phyloP scores from a whole-genome alignment of 2,888 invertebrate genomes.

The Chaitophorus viminalis region DNA sequence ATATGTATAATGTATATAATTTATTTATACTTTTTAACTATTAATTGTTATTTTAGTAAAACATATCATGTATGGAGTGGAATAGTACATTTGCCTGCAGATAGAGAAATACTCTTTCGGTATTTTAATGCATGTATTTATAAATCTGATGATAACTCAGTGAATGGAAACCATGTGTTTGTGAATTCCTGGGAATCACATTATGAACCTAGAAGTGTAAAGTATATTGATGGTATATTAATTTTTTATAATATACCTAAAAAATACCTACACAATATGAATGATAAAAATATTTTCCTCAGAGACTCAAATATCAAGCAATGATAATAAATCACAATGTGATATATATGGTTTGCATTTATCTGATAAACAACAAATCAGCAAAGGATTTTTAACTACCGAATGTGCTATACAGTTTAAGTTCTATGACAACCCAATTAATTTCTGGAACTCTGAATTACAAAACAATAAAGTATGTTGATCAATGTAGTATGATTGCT shows the following conservation, averaged over 20 bases:
- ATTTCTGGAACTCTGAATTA: slow-evolving; percentile 79
- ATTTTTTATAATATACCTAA: background rate
- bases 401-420: slow-evolving; percentile 88
- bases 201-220: slow-evolving; percentile 74
- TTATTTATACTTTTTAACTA: too few species aligned
- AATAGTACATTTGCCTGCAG: slow-evolving; percentile 75
- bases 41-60: slow-evolving; percentile 32
- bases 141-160: slow-evolving; percentile 26
- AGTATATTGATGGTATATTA: slow-evolving; percentile 12
- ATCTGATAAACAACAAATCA: slow-evolving; percentile 70
- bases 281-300: slow-evolving; percentile 6
- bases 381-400: slow-evolving; percentile 85
- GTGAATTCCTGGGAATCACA: slow-evolving; percentile 79
- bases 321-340: slow-evolving; percentile 66
- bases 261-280: background rate
- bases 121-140: slow-evolving; percentile 76
- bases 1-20: too few species aligned
- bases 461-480: slow-evolving; percentile 73
- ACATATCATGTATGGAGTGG: slow-evolving; percentile 73
- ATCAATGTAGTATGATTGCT: background rate
- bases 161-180: slow-evolving; percentile 32
- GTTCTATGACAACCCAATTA: slow-evolving; percentile 82
- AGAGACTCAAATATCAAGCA: slow-evolving; percentile 14
- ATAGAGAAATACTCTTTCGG: slow-evolving; percentile 77
- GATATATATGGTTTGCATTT: slow-evolving; percentile 77